A percentile compares a stretch with the other conserved stretches of the same genome.
phyloP scores from a whole-genome alignment of 2,113 vertebrate genomes.

The Tragelaphus scriptus region DNA sequence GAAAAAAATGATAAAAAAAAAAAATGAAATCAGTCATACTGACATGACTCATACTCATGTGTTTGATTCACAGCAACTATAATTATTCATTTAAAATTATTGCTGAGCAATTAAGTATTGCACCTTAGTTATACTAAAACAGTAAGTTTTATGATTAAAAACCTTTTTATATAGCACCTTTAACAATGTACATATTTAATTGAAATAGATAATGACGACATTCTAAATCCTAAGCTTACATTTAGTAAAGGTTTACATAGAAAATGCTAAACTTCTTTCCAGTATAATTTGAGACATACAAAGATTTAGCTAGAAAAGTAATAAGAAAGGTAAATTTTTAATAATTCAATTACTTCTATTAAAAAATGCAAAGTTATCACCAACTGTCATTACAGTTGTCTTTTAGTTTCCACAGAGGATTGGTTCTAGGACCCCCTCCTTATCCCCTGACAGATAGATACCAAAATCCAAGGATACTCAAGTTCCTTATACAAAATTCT shows the following conservation, averaged over 20 bases:
- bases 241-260: neutral
- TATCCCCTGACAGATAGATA: neutral
- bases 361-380: constrained; percentile 8
- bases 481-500: neutral
- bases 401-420: neutral
- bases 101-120: neutral
- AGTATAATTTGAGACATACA: neutral
- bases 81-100: constrained; percentile 26
- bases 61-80: constrained; percentile 25
- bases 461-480: neutral
- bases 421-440: neutral
- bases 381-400: neutral
- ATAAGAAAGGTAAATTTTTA: constrained; percentile 21
- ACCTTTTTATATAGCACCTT: neutral
- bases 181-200: neutral
- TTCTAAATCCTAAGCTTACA: constrained; percentile 12
- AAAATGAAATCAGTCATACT: neutral
- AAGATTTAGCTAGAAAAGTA: constrained; percentile 23
- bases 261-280: constrained; percentile 28
- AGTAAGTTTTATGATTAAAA: constrained; percentile 42
- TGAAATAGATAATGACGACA: neutral
- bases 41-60: neutral
- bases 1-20: constrained; percentile 55
- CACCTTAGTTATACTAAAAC: neutral
- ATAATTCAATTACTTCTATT: constrained; percentile 17